A percentile compares a stretch with the other conserved stretches of the same genome.
Evolutionary conservation across 2,888 invertebrate genomes (phyloP).

Genomic region (Osmoderma eremita): DNA sequence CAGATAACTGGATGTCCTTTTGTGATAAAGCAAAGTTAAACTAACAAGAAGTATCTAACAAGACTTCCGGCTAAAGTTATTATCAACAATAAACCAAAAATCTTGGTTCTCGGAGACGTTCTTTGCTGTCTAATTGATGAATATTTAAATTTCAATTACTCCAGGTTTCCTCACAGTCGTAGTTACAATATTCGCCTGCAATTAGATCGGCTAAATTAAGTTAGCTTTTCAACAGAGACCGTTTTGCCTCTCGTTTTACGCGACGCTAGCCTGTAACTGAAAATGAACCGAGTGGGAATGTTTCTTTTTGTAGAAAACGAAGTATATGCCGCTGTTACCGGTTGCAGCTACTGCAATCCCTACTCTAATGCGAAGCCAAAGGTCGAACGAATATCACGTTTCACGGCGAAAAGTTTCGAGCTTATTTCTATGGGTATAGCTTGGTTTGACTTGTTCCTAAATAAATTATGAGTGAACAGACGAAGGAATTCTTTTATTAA

Average conservation of each 20-base stretch:
- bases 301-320: not conserved
- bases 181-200: not conserved
- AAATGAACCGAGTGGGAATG: not conserved
- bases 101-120: not conserved
- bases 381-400: too few species aligned
- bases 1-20: too few species aligned
- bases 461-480: too few species aligned
- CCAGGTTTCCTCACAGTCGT: not conserved
- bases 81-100: too few species aligned
- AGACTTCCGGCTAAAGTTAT: too few species aligned
- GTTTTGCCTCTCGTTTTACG: not conserved
- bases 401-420: too few species aligned
- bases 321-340: not conserved
- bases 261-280: not conserved
- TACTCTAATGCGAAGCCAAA: too few species aligned
- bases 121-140: not conserved
- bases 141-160: constrained; percentile 5
- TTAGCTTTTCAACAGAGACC: not conserved
- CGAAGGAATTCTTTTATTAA: too few species aligned
- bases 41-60: too few species aligned
- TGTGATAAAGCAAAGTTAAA: too few species aligned
- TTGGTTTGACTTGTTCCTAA: too few species aligned
- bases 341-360: not conserved
- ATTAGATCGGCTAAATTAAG: not conserved
- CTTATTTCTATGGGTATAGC: too few species aligned